A percentile compares a stretch with the other conserved stretches of the same genome.
Conservation (phyloP, 2,888 invertebrate species). For the Danaus chrysippus region DNA sequence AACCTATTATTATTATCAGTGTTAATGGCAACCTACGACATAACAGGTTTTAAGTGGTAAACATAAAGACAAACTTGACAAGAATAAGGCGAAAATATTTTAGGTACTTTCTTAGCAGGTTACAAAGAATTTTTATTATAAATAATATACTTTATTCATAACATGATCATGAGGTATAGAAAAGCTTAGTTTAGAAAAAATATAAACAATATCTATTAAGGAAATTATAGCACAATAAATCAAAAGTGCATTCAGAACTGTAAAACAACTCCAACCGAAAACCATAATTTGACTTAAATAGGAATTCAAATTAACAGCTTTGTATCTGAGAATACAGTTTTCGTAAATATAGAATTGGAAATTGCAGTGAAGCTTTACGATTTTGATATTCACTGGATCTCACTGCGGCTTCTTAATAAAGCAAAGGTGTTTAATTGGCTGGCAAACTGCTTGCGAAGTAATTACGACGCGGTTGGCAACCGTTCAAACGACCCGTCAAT, state of each 20-base stretch:
- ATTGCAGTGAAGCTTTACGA: slow-evolving; percentile 49
- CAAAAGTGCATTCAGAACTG: background rate
- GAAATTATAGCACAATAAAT: background rate
- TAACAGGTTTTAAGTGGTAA: no score
- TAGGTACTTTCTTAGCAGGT: no score
- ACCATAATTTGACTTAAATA: slow-evolving; percentile 9
- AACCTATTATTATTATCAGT: no score
- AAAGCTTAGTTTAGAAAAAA: no score
- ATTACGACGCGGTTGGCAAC: slow-evolving; percentile 69
- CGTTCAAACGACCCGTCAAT: slow-evolving; percentile 71
- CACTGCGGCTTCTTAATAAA: slow-evolving; percentile 75
- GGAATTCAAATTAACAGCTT: slow-evolving; percentile 8
- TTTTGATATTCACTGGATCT: slow-evolving; percentile 49
- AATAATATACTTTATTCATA: no score
- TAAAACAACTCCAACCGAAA: background rate
- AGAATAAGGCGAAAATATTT: no score
- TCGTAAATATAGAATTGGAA: slow-evolving; percentile 34
- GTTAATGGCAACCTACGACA: no score
- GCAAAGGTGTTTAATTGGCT: slow-evolving; percentile 79
- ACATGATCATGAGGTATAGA: no score
- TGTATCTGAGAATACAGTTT: slow-evolving; percentile 4
- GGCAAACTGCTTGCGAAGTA: slow-evolving; percentile 77
- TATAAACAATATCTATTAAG: background rate
- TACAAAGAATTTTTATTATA: no score
- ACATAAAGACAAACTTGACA: no score